Evolutionary conservation across 2,888 invertebrate species (phyloP).

Genomic region (Dynastes maya): DNA sequence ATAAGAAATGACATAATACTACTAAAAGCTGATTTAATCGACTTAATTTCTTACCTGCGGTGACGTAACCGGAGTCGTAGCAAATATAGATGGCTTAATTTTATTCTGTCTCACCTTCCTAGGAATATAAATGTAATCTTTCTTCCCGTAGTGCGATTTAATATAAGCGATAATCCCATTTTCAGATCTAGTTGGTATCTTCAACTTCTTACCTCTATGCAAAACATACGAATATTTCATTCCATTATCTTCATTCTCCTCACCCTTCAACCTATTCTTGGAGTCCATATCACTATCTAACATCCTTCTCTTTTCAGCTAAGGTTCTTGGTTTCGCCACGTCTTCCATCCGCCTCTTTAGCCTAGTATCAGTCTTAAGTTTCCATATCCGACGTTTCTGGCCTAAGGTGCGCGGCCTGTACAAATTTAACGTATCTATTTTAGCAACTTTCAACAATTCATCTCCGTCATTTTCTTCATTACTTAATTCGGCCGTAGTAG

Average conservation of each 20-base stretch:
- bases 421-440: conserved; percentile 43
- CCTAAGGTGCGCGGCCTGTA: conserved; percentile 47
- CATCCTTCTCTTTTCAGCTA: conserved; percentile 68
- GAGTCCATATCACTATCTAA: conserved; percentile 29
- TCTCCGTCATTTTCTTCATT: conserved; percentile 33
- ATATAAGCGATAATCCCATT: conserved; percentile 51
- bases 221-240: conserved; percentile 50
- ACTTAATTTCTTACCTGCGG: conserved; percentile 28
- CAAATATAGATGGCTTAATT: conserved; percentile 51
- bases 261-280: conserved; percentile 21
- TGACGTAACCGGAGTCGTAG: conserved; percentile 11
- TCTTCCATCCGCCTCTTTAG: conserved; percentile 54
- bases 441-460: conserved; percentile 40
- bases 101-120: conserved; percentile 44
- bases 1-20: no score
- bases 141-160: conserved; percentile 43
- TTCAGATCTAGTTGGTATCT: conserved; percentile 51
- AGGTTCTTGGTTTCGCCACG: conserved; percentile 70
- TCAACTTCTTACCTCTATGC: conserved; percentile 52
- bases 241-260: neutral
- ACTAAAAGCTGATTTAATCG: neutral
- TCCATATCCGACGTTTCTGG: conserved; percentile 44
- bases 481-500: neutral
- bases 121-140: conserved; percentile 48
- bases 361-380: conserved; percentile 49